Conservation (phyloP, 2,888 invertebrate species). For the Thumatha senex region DNA sequence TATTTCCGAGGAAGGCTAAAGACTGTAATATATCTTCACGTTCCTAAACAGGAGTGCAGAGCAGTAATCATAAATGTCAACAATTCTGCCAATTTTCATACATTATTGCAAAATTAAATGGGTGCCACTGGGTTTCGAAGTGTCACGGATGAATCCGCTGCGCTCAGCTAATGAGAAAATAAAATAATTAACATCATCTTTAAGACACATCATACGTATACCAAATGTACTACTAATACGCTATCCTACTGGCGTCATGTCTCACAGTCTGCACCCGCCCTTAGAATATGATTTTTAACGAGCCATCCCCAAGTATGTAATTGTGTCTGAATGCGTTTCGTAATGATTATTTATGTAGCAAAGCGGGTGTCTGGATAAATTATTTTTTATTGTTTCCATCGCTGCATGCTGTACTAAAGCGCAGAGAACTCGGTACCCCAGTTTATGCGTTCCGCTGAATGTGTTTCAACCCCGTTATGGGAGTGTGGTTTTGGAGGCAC, state of each 20-base stretch:
- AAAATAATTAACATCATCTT: no score
- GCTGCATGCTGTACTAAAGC: conserved; percentile 34
- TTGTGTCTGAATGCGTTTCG: conserved; percentile 65
- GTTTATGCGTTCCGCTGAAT: conserved; percentile 11
- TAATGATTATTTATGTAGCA: conserved; percentile 72
- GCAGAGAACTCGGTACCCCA: conserved; percentile 12
- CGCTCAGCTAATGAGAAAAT: no score
- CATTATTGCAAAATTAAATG: no score
- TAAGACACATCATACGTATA: no score
- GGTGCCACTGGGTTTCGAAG: no score
- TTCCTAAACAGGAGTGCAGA: no score
- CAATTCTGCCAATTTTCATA: no score
- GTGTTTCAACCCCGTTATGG: conserved; percentile 11
- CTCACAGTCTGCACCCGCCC: conserved; percentile 39
- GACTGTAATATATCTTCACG: no score
- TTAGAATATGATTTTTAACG: conserved; percentile 68
- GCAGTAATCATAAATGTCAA: no score
- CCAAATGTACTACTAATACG: no score
- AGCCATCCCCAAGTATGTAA: conserved; percentile 69
- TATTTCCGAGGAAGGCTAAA: no score
- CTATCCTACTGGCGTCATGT: conserved; percentile 8
- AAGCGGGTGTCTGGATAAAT: conserved; percentile 53
- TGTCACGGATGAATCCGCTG: no score
- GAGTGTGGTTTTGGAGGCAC: conserved; percentile 11
- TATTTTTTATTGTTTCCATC: conserved; percentile 69